phyloP scores from a whole-genome alignment of 1,140 invertebrate genomes.

The Drosophila murphyi region DNA sequence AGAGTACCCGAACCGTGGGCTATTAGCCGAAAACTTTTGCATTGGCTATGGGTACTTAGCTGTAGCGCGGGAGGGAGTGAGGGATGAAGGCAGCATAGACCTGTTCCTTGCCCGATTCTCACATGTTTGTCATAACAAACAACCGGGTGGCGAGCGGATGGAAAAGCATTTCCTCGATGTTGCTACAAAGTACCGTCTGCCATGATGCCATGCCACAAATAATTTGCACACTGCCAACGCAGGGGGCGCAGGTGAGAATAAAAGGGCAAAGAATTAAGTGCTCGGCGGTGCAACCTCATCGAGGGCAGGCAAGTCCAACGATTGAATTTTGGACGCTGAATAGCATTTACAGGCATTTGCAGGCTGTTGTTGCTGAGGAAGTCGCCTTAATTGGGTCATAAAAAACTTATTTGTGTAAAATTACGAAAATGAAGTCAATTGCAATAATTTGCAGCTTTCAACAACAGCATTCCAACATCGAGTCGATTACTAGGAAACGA shows the following conservation, averaged over 20 bases:
- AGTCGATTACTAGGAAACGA: constrained; percentile 66
- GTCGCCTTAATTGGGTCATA: constrained; percentile 72
- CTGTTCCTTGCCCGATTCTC: constrained; percentile 26
- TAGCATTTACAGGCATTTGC: background rate
- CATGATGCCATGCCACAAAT: constrained; percentile 59
- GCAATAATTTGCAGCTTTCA: constrained; percentile 65
- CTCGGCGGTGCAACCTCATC: constrained; percentile 1
- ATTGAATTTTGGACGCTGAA: constrained; percentile 11
- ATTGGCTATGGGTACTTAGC: background rate
- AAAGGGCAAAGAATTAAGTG: constrained; percentile 38
- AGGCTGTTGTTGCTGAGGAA: constrained; percentile 33
- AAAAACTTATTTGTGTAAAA: constrained; percentile 81
- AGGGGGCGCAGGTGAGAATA: constrained; percentile 57
- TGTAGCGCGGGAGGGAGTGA: background rate
- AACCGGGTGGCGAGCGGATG: constrained; percentile 25
- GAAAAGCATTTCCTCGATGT: constrained; percentile 17
- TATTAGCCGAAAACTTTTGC: constrained; percentile 39
- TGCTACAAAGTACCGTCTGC: constrained; percentile 12
- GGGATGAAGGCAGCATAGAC: background rate
- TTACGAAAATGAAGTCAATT: constrained; percentile 80
- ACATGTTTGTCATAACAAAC: constrained; percentile 64
- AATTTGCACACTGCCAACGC: constrained; percentile 65
- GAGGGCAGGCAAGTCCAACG: constrained; percentile 13
- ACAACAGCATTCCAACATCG: constrained; percentile 42
- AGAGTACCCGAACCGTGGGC: constrained; percentile 19